Evolutionary conservation across 1,140 invertebrate species (phyloP), one percentile per base, ranked within the genome.

Genomic region (Anthonomus grandis): DNA sequence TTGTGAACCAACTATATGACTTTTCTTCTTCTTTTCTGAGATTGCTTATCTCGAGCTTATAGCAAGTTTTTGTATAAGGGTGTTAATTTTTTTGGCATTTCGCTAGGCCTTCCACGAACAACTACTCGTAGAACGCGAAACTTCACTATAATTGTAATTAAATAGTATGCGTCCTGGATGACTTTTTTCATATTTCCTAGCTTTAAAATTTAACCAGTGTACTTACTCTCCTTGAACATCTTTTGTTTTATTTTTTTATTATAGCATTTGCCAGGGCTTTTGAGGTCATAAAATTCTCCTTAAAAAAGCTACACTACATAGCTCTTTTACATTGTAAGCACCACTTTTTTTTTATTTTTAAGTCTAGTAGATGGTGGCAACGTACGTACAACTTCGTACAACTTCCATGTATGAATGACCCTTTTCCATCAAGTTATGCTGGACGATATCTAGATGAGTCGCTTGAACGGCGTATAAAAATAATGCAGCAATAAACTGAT

Each of bases 181-280:
- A 5, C 15, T n/a, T 39, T 39, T 39, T 39, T 5, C 37, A 17
- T 39, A 39, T 13, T 15, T 5, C 15, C 10, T 39, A 5, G 15
- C 37, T 17, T 39, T n/a, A n/a, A 39, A n/a, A n/a, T 39, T 6
- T 39, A 39, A 17, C 37, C 4, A 39, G 17, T 39, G 37, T 6
- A 39, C 9, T 15, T 39, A 15, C 15, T 39, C 37, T 13, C 37
- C 37, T 12, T 39, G 6, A 39, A n/a, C 17, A 17, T 39, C 9
- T 39, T 39, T 39, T n/a, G 37, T 39, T 39, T 39, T 39, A 39
- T 39, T 39, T 39, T n/a, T 39, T 5, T 39, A 39, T 39, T 39
- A 39, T 39, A 12, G 9, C 15, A 39, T 39, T 39, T 12, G 37
- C 37, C 10, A 39, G 13, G 37, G 37, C 5, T n/a, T 13, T 39